phyloP scores from a whole-genome alignment of 2,888 invertebrate genomes.

The Exocentrus adspersus region DNA sequence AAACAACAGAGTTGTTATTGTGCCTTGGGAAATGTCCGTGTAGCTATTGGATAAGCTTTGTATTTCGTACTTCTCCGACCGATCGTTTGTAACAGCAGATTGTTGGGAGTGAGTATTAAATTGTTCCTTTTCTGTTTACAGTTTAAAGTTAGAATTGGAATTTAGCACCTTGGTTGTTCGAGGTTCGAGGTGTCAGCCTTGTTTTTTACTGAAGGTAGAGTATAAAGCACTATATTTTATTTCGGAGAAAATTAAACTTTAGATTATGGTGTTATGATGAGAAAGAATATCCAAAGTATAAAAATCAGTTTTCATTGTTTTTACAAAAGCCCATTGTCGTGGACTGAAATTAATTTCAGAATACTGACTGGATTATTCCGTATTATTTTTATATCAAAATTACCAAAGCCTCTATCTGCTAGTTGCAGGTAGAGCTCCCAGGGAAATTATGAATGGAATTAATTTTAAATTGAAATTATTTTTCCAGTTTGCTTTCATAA shows the following conservation, averaged over 20 bases:
- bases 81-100: background rate
- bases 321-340: conserved; percentile 15
- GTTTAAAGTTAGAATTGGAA: background rate
- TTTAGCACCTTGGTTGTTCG: background rate
- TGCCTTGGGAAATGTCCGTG: background rate
- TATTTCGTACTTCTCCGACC: background rate
- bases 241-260: too few relatives aligned
- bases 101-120: background rate
- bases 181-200: background rate
- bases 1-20: background rate
- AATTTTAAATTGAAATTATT: background rate
- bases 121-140: conserved; percentile 1
- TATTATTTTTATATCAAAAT: conserved; percentile 19
- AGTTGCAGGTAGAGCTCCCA: conserved; percentile 5
- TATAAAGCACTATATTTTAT: background rate
- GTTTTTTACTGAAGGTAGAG: background rate
- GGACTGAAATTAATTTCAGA: background rate
- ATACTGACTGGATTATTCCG: conserved; percentile 4
- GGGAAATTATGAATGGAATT: background rate
- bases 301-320: too few relatives aligned
- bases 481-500: background rate
- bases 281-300: too few relatives aligned
- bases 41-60: background rate
- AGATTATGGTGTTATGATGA: too few relatives aligned
- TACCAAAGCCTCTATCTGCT: conserved; percentile 16